Percentiles rank a stretch among this genome's conserved stretches.
Evolutionary conservation across 2,113 vertebrate genomes (phyloP).

Genomic region (Holacanthus passer): DNA sequence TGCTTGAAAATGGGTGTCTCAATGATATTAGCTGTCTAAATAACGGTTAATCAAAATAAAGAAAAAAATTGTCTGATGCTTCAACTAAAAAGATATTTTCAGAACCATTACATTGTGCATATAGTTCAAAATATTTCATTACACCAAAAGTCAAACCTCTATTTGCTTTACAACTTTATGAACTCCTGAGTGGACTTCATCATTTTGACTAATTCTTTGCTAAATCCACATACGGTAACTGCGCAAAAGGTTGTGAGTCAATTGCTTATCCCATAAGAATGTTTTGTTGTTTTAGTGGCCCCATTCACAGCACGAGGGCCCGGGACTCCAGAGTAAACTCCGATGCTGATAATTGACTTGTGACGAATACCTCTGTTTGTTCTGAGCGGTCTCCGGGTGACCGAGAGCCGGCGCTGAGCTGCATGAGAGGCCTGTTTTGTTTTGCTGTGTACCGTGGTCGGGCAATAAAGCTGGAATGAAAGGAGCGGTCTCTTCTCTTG

Average conservation of each 20-base stretch:
- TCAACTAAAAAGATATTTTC: neutral
- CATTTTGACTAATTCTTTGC: conserved; percentile 30
- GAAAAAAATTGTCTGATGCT: neutral
- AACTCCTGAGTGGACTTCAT: conserved; percentile 54
- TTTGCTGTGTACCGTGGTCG: conserved; percentile 70
- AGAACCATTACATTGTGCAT: neutral
- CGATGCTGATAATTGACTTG: conserved; percentile 81
- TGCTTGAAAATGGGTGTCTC: too few relatives aligned
- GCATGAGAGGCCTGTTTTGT: conserved; percentile 79
- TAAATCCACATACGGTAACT: conserved; percentile 55
- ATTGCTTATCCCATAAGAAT: conserved; percentile 71
- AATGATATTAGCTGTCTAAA: too few relatives aligned
- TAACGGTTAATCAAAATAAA: too few relatives aligned
- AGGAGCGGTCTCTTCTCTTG: conserved; percentile 67
- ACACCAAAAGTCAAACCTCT: neutral
- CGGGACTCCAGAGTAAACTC: conserved; percentile 70
- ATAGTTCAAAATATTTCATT: neutral
- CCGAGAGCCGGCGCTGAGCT: conserved; percentile 61
- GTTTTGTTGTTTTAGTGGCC: conserved; percentile 70
- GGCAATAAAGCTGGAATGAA: conserved; percentile 79
- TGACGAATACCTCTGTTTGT: conserved; percentile 83
- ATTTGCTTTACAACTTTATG: conserved; percentile 41
- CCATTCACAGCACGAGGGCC: conserved; percentile 69
- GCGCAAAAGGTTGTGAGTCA: conserved; percentile 70
- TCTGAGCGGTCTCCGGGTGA: conserved; percentile 76